A percentile compares a stretch with the other conserved stretches of the same genome.
phyloP scores from a whole-genome alignment of 2,888 invertebrate genomes.

The Belgica antarctica region DNA sequence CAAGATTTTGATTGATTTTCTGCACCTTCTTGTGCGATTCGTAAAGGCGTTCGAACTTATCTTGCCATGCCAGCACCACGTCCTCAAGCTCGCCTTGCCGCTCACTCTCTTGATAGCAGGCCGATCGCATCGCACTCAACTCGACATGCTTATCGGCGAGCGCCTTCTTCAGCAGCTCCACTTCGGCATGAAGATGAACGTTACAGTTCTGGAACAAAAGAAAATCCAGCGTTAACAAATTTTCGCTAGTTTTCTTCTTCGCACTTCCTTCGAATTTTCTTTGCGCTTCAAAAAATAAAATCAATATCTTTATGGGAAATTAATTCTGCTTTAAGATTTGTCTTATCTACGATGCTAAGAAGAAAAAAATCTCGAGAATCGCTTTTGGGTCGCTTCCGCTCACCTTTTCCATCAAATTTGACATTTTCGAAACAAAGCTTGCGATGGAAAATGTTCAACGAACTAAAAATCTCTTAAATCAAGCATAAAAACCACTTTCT shows the following conservation, averaged over 20 bases:
- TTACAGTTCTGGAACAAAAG: conserved; percentile 47
- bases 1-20: conserved; percentile 89
- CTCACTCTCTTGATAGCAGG: conserved; percentile 76
- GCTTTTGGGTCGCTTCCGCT: too few relatives aligned
- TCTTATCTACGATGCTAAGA: too few relatives aligned
- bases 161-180: conserved; percentile 80
- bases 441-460: too few relatives aligned
- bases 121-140: conserved; percentile 81
- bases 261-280: not conserved
- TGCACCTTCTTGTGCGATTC: conserved; percentile 92
- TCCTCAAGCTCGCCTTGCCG: conserved; percentile 77
- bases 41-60: conserved; percentile 88
- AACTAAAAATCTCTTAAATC: too few relatives aligned
- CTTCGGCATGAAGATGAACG: conserved; percentile 79
- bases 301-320: not conserved
- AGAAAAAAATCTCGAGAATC: too few relatives aligned
- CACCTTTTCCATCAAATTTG: too few relatives aligned
- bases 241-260: too few relatives aligned
- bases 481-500: not conserved
- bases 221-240: too few relatives aligned
- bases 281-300: not conserved
- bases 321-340: not conserved
- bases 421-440: too few relatives aligned
- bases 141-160: conserved; percentile 78
- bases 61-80: conserved; percentile 82